These are phyloP conservation scores for Hestina assimilis DNA, from an alignment of 1,140 invertebrate genomes.

Conservation along the genomic window DNA sequence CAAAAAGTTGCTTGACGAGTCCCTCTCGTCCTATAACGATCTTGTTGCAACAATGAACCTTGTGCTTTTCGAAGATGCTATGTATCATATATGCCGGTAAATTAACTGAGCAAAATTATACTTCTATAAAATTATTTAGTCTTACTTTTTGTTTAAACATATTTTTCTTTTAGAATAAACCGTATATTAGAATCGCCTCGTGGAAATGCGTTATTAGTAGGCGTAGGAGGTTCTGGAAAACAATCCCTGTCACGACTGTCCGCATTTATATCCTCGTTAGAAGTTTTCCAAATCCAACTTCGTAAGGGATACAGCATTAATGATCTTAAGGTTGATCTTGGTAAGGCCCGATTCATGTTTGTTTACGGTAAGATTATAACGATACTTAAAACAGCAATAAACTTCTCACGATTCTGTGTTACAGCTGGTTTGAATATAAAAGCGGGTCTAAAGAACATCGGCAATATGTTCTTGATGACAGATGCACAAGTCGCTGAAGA, in stretches of 20 bases:
- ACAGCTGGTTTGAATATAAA: conserved; percentile 89
- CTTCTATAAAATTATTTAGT: background rate
- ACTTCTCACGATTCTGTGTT: too few relatives aligned
- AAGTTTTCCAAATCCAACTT: conserved; percentile 95
- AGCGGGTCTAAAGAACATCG: conserved; percentile 91
- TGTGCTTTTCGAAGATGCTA: conserved; percentile 97
- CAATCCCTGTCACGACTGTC: conserved; percentile 93
- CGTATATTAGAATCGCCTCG: conserved; percentile 94
- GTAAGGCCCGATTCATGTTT: conserved; percentile 37
- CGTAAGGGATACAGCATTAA: conserved; percentile 91
- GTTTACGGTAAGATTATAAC: too few relatives aligned
- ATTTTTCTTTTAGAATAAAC: conserved; percentile 84
- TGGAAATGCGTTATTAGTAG: conserved; percentile 94
- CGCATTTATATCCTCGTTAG: conserved; percentile 92
- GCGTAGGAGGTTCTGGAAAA: conserved; percentile 96
- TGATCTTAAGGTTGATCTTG: conserved; percentile 91
- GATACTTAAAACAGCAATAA: too few relatives aligned
- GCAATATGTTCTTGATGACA: conserved; percentile 94
- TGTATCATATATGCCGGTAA: conserved; percentile 90
- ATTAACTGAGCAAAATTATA: background rate
- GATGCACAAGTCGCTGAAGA: conserved; percentile 96
- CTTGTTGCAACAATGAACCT: conserved; percentile 94
- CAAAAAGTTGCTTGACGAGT: conserved; percentile 88
- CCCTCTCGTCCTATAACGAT: conserved; percentile 91
- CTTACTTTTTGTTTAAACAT: background rate